Base-by-base conservation (phyloP, 2,113 vertebrate species). In the Pluvianellus socialis region DNA sequence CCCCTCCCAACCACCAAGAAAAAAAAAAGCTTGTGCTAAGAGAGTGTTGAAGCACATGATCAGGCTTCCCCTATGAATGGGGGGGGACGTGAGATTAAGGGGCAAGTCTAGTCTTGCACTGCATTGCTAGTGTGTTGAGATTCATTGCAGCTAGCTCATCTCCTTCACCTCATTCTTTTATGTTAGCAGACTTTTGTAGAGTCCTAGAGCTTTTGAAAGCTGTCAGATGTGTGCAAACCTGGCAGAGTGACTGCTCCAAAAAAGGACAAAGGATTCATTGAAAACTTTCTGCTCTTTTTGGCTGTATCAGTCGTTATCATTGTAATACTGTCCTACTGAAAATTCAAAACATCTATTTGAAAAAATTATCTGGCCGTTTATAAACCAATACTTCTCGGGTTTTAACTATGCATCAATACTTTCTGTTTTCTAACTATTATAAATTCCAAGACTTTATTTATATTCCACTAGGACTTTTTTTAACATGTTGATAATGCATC, bases 221-320 rank as follows among this genome's bases (percentile, higher is more conserved):
- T 70, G 35, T 56, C 59, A 92, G 9, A 32, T 56, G 35, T 11
- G 4, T 40, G 52, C 27, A 75, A 84, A 88, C 28, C 40, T 65
- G 35, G 7, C 14, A 68, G 45, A 66, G 5, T 19, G 12, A 81
- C 40, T 2, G 5, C 12, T 42, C 42, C 9, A 67, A 24, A 90
- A 81, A n/a, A 71, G 6, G 10, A 23, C 12, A 49, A 33, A 77
- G 9, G 12, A 61, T 68, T 86, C 79, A n/a, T 71, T 33, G 12
- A 66, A 4, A 75, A 19, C 12, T 7, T 76, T 66, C 23, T 62
- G 10, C 24, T 66, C 8, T 73, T 93, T 82, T 38, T 88, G 81
- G 3, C 23, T 90, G 7, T 38, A 30, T 53, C 12, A 44, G 14
- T 53, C 0, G 0, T 17, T 81, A 27, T 3, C 6, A 5, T 13